phyloP scores from a whole-genome alignment of 2,888 invertebrate genomes.

The Rotaria magnacalcarata region DNA sequence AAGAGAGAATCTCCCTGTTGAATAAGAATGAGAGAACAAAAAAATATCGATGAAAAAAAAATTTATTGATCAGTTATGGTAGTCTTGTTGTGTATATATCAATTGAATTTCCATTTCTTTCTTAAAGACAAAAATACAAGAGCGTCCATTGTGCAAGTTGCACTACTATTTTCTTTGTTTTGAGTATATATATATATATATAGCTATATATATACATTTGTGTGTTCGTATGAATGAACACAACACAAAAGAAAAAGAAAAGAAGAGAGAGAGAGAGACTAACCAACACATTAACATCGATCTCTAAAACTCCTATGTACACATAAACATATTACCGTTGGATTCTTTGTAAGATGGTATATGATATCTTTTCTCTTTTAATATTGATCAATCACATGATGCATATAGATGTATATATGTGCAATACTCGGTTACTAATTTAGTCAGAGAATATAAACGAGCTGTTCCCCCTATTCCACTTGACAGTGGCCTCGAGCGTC shows the following conservation, averaged over 20 bases:
- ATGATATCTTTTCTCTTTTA: not conserved
- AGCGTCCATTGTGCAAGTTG: not conserved
- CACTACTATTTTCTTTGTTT: not conserved
- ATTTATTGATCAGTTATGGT: constrained; percentile 1
- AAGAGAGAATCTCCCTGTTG: not conserved
- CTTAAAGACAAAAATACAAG: not conserved
- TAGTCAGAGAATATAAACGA: not conserved
- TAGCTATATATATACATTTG: not conserved
- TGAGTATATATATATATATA: not conserved
- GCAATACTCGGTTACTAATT: not conserved
- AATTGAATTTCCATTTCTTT: constrained; percentile 12
- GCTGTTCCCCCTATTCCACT: constrained; percentile 22
- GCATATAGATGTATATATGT: not conserved
- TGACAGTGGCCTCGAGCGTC: constrained; percentile 26
- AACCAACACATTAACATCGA: not conserved
- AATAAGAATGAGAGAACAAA: not conserved
- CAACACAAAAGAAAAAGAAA: constrained; percentile 18
- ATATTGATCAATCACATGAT: constrained; percentile 16
- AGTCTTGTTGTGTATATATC: not conserved
- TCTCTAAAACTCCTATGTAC: constrained; percentile 4
- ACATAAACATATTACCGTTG: not conserved
- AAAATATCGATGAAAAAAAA: not conserved
- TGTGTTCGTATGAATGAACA: not conserved
- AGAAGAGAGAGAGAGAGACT: not conserved
- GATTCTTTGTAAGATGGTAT: not conserved